Evolutionary conservation across 2,113 vertebrate species (phyloP), one percentile per base, ranked within the genome.

Genomic region (Thalassoma bifasciatum): DNA sequence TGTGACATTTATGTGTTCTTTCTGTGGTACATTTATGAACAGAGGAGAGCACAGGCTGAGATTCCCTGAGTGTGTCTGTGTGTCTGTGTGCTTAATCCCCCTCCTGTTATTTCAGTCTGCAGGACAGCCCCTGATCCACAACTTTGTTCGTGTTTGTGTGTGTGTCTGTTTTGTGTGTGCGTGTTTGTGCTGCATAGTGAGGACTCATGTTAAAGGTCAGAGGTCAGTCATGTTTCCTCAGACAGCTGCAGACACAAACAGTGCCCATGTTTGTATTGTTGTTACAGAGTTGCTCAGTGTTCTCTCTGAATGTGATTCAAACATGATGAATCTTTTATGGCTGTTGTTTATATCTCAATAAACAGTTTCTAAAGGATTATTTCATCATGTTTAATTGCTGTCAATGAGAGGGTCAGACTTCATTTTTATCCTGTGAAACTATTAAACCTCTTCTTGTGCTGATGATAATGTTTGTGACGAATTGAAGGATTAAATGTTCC

Each of bases 31-130:
- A 46, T 46, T 46, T 46, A 46, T 46, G 44, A 46, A 17, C 44
- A 14, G 5, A 46, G 17, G 44, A 46, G 44, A 14, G 19, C 44
- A 46, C 44, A 17, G 44, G 17, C 44, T 17, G 44, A 46, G 44
- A 46, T 46, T 46, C 44, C 24, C 8, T 63, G 66, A 44, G 38
- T 47, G 51, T 49, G 51, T 40, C 46, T 64, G 44, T 50, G 46
- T 49, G 50, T 64, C 37, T 53, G 52, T 52, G 52, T 37, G 38
- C 47, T 56, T 82, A 75, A 79, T 75, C 66, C 59, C 42, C 54
- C 21, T 24, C 36, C 58, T 82, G 71, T 72, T 85, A 81, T 85
- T 85, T 78, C 74, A 47, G 74, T 62, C 77, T 61, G 24, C 42
- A 80, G 82, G 68, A 73, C 71, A 69, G 63, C 69, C 68, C 77